Evolutionary conservation across 2,888 invertebrate genomes (phyloP).

Genomic region (Therioaphis trifolii): DNA sequence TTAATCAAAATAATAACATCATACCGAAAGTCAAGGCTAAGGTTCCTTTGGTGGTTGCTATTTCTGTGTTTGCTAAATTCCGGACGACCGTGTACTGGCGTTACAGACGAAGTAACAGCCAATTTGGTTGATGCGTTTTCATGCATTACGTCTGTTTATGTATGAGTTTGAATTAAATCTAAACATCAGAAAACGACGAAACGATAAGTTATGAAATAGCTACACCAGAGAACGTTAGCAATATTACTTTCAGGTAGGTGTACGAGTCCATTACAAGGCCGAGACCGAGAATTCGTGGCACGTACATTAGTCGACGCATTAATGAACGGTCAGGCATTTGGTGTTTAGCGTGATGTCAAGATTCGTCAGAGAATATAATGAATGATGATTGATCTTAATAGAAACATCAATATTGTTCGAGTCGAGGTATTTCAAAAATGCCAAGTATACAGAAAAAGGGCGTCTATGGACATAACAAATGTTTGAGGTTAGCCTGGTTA

Average conservation of each 20-base stretch:
- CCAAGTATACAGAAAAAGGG: conserved; percentile 62
- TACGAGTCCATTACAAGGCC: conserved; percentile 53
- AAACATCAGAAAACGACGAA: not conserved
- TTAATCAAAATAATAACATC: not conserved
- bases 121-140: conserved; percentile 49
- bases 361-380: not conserved
- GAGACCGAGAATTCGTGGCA: conserved; percentile 6
- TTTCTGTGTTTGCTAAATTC: conserved; percentile 71
- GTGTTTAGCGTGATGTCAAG: not conserved
- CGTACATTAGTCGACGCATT: not conserved
- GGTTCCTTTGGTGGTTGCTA: conserved; percentile 84
- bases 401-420: conserved; percentile 7
- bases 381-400: not conserved
- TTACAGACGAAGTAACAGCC: conserved; percentile 67
- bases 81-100: conserved; percentile 74
- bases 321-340: not conserved
- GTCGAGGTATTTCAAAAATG: conserved; percentile 56
- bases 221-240: not conserved
- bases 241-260: conserved; percentile 47
- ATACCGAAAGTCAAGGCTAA: conserved; percentile 89
- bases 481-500: conserved; percentile 58
- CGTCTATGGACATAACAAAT: conserved; percentile 56
- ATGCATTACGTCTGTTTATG: conserved; percentile 38
- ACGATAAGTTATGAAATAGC: not conserved
- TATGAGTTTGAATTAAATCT: not conserved